Percentiles rank a stretch among this genome's conserved stretches.
Evolutionary conservation across 2,888 invertebrate genomes (phyloP).

Genomic region (Metellina segmentata): DNA sequence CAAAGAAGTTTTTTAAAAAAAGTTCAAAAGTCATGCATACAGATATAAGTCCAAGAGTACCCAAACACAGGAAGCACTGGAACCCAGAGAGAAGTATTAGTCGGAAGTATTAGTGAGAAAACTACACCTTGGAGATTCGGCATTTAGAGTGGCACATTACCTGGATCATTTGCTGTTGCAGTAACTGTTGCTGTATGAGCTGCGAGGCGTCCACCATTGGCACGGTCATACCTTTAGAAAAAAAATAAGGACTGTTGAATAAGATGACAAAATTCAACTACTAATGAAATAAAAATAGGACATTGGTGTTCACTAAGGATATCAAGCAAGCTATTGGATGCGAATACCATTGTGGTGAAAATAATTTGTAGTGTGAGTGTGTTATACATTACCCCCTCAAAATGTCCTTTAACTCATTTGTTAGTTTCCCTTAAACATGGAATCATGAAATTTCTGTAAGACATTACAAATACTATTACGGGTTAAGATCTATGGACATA

Average conservation of each 20-base stretch:
- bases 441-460: no score
- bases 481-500: no score
- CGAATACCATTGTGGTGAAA: no score
- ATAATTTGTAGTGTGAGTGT: no score
- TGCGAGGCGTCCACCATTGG: conserved; percentile 78
- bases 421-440: no score
- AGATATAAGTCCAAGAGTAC: not conserved
- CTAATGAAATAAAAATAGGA: no score
- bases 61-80: not conserved
- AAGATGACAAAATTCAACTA: no score
- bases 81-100: conserved; percentile 13
- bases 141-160: conserved; percentile 66
- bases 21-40: conserved; percentile 21
- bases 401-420: no score
- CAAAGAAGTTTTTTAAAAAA: not conserved
- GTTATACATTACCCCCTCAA: no score
- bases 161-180: conserved; percentile 93
- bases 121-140: not conserved
- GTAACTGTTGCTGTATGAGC: conserved; percentile 80
- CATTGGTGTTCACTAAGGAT: no score
- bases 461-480: no score
- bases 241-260: not conserved
- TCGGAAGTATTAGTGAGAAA: not conserved
- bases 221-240: conserved; percentile 77
- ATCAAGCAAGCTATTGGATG: no score